A percentile compares a stretch with the other conserved stretches of the same genome.
These are phyloP conservation scores for Spongilla lacustris DNA, from an alignment of 37 sponge, comb jelly and placozoan genomes.

Conservation along the genomic window DNA sequence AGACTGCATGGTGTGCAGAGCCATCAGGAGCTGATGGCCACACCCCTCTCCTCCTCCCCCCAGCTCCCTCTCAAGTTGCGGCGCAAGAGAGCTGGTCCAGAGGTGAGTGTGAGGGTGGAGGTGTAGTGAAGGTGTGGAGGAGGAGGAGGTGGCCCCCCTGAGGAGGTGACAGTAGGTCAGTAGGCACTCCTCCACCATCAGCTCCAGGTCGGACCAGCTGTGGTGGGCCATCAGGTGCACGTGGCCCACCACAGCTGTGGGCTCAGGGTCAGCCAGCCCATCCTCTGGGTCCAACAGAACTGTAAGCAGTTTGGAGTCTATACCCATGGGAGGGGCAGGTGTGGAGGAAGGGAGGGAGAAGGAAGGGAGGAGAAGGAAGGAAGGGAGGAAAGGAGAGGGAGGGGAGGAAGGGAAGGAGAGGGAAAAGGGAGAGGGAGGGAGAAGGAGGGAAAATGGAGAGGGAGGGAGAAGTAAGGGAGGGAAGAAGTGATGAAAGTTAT, in stretches of 20 bases:
- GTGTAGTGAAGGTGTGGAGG: background rate
- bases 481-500: slow-evolving; percentile 9
- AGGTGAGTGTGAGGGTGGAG: background rate
- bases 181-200: slow-evolving; percentile 38
- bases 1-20: background rate
- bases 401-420: slow-evolving; percentile 1
- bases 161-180: slow-evolving; percentile 35
- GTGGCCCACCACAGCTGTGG: slow-evolving; percentile 19
- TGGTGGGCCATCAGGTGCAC: slow-evolving; percentile 33
- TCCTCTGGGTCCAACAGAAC: background rate
- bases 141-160: background rate
- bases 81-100: background rate
- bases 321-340: background rate
- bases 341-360: background rate
- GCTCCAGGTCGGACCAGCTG: slow-evolving; percentile 46
- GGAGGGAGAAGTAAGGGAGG: background rate
- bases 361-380: background rate
- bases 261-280: background rate
- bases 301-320: slow-evolving; percentile 25
- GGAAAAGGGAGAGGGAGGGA: background rate
- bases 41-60: background rate
- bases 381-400: background rate
- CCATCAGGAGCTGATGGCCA: background rate
- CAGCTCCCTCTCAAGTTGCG: background rate
- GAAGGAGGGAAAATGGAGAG: background rate